Evolutionary conservation across 2,797 vertebrate species (phyloP), one percentile per base, ranked within the genome.

Genomic region (Sebastiscus tertius): DNA sequence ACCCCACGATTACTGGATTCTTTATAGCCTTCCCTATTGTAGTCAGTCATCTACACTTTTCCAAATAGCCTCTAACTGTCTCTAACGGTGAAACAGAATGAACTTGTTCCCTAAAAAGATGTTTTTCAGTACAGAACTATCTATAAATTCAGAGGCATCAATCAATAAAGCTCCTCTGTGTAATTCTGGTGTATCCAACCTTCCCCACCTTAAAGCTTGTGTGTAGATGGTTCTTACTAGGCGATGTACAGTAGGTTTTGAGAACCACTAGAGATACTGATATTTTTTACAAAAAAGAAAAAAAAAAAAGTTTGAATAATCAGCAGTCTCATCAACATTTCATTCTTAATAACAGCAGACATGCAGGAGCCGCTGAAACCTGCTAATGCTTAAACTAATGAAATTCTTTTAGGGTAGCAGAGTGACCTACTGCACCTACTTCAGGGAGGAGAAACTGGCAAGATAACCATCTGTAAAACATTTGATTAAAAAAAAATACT

Each of bases 1-100:
- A 26, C 54, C n/a, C 20, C 16, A 59, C 58, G 52, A 8, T 81
- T 84, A 81, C 80, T 87, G 80, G 77, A 91, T 85, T 76, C 74
- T 77, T 83, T 59, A 62, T 42, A 58, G 29, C 46, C n/a, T 74
- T 83, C 14, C 36, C 54, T 39, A 34, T 49, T 71, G 58, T 65
- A 79, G 24, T 67, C 54, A n/a, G 24, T 56, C 74, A 29, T 72
- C 36, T 64, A 22, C 39, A 63, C 29, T 75, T 63, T 83, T 67
- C 63, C 67, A 73, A 52, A 79, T 65, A 66, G 62, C 74, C 72
- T 83, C 29, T 49, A 31, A 61, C 46, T 39, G 54, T 74, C 31
- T 74, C 26, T 59, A 61, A 26, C 33, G 33, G 33, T 70, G 8
- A 70, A 77, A 75, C 9, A 66, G 26, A 82, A 64, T 39, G 10